Evolutionary conservation across 2,113 vertebrate species (phyloP).

Genomic region (Zapornia atra): DNA sequence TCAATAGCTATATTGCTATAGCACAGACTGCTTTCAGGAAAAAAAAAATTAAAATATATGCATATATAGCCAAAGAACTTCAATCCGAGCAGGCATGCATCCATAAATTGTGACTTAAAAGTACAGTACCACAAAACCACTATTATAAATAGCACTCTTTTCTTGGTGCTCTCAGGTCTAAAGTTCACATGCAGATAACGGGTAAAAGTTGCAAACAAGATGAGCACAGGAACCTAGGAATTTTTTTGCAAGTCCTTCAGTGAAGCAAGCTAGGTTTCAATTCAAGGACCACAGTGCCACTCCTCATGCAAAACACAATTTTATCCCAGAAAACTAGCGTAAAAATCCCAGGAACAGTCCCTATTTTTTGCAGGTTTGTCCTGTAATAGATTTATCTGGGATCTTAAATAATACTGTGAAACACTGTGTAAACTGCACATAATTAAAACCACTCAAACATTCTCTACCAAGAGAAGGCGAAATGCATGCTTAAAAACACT

Average conservation of each 20-base stretch:
- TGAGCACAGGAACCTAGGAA: neutral
- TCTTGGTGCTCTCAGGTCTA: neutral
- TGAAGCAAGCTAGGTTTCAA: neutral
- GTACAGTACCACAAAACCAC: neutral
- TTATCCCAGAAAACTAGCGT: neutral
- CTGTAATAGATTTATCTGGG: neutral
- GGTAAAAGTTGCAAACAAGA: neutral
- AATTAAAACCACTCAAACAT: neutral
- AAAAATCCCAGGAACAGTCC: neutral
- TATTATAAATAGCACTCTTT: neutral
- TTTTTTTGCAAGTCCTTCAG: neutral
- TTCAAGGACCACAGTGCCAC: neutral
- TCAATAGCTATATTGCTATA: too few species aligned
- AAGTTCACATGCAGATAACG: neutral
- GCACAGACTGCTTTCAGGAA: neutral
- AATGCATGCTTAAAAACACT: neutral
- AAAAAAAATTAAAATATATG: neutral
- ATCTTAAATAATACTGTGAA: neutral
- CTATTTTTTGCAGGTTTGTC: neutral
- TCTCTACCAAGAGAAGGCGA: neutral
- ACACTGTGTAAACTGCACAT: neutral
- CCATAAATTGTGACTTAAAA: neutral
- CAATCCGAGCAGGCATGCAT: neutral
- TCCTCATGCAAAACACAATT: neutral
- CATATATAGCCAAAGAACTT: neutral